Evolutionary conservation across 2,888 invertebrate genomes (phyloP), one percentile per base, ranked within the genome.

Genomic region (Nysson spinosus): DNA sequence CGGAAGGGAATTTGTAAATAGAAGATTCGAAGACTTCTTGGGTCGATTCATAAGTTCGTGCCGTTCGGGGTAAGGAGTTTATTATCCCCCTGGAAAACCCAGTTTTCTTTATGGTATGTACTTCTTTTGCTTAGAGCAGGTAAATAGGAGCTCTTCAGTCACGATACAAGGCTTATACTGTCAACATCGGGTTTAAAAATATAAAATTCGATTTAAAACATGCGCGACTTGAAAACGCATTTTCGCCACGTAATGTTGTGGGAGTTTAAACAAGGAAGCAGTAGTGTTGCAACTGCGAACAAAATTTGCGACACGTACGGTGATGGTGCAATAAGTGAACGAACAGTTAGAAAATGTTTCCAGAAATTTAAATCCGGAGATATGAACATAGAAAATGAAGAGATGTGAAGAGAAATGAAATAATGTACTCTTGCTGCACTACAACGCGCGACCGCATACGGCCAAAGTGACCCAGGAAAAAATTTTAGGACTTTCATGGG

Each of bases 171-270:
- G n/a, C n/a, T n/a, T n/a, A n/a, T n/a, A n/a, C n/a, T n/a, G n/a
- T n/a, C n/a, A n/a, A n/a, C n/a, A n/a, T n/a, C n/a, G n/a, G n/a
- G n/a, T n/a, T n/a, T n/a, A n/a, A n/a, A n/a, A n/a, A n/a, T n/a
- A n/a, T n/a, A n/a, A 35, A 35, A 14, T 35, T 35, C 14, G 16
- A 35, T 4, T 7, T 35, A 4, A 12, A 16, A 35, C 4, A 17
- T 35, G 17, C 9, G 16, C 35, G 17, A 35, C 16, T 35, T 35
- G 20, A 20, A 40, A 40, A 9, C 20, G 6, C 40, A 40, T 40
- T 12, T 46, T 22, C 30, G 46, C 17, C 24, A 46, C 12, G 19
- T 46, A 24, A 46, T 46, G 46, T 22, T 46, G 19, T 46, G 19
- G 7, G 19, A 46, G 7, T 46, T 22, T 19, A 17, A 46, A 1